Percentiles rank a stretch among this genome's conserved stretches.
These are phyloP conservation scores for Camptogramma bilineatum DNA, from an alignment of 2,888 invertebrate genomes.

Conservation along the genomic window DNA sequence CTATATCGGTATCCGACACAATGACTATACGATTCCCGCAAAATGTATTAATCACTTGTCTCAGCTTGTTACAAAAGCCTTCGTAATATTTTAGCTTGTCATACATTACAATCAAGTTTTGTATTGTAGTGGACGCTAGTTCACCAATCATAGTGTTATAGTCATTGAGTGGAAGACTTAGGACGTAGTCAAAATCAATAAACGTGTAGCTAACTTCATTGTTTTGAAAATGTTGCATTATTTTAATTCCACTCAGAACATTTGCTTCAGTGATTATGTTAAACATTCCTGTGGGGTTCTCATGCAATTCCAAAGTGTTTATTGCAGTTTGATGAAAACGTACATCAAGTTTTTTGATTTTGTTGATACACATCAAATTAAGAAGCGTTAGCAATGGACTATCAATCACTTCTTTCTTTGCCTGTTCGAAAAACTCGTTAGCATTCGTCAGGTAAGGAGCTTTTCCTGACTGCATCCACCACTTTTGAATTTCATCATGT, in stretches of 20 bases:
- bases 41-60: slow-evolving; percentile 43
- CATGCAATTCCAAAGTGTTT: slow-evolving; percentile 43
- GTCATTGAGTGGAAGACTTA: slow-evolving; percentile 49
- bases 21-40: slow-evolving; percentile 46
- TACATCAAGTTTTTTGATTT: slow-evolving; percentile 49
- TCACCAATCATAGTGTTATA: slow-evolving; percentile 51
- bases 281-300: slow-evolving; percentile 33
- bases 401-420: slow-evolving; percentile 53
- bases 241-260: slow-evolving; percentile 51
- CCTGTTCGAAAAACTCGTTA: slow-evolving; percentile 50
- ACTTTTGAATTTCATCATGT: slow-evolving; percentile 60
- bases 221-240: slow-evolving; percentile 47
- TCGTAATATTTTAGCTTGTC: slow-evolving; percentile 46
- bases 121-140: slow-evolving; percentile 43
- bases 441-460: slow-evolving; percentile 49
- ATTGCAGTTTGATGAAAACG: slow-evolving; percentile 44
- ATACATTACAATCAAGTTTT: slow-evolving; percentile 50
- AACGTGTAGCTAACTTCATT: slow-evolving; percentile 43
- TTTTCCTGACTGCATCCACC: slow-evolving; percentile 54
- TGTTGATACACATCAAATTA: slow-evolving; percentile 51
- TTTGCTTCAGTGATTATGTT: slow-evolving; percentile 49
- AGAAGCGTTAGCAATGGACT: slow-evolving; percentile 54
- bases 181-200: slow-evolving; percentile 54
- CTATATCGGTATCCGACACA: slow-evolving; percentile 44
- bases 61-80: slow-evolving; percentile 46